Conservation (phyloP, 1,140 invertebrate species). For the Drosophila tsacasi region DNA sequence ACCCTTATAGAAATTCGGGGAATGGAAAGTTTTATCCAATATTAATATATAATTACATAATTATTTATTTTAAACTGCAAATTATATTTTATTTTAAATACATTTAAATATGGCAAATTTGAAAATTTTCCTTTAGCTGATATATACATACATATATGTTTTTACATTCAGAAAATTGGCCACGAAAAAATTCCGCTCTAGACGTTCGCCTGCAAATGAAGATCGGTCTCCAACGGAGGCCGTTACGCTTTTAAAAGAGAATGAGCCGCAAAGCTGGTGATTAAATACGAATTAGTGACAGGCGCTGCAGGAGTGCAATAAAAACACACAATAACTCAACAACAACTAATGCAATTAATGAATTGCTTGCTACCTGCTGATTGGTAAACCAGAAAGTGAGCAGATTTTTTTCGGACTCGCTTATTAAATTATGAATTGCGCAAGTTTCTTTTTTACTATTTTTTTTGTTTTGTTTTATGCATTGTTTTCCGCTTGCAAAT, state of each 20-base stretch:
- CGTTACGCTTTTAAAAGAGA: conserved; percentile 58
- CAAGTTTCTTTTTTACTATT: conserved; percentile 56
- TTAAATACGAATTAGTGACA: conserved; percentile 66
- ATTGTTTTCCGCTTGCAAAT: conserved; percentile 55
- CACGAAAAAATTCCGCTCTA: not conserved
- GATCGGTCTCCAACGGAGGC: conserved; percentile 22
- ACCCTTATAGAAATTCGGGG: not conserved
- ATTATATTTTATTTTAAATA: not conserved
- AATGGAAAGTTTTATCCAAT: conserved; percentile 7
- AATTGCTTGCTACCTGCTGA: conserved; percentile 52
- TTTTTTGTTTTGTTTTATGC: conserved; percentile 41
- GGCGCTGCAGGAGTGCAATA: conserved; percentile 46
- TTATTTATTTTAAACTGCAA: not conserved
- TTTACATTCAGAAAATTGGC: not conserved
- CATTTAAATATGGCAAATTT: not conserved
- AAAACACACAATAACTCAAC: conserved; percentile 25
- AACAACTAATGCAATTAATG: conserved; percentile 63
- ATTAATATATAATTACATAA: not conserved
- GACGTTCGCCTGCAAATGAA: conserved; percentile 8
- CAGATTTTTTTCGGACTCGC: conserved; percentile 51
- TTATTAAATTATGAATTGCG: conserved; percentile 71
- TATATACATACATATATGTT: too few relatives aligned
- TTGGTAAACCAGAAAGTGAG: conserved; percentile 67
- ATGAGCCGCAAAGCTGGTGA: conserved; percentile 43
- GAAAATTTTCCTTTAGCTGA: not conserved